phyloP scores from a whole-genome alignment of 2,113 vertebrate species.

The Dissostichus mawsoni region DNA sequence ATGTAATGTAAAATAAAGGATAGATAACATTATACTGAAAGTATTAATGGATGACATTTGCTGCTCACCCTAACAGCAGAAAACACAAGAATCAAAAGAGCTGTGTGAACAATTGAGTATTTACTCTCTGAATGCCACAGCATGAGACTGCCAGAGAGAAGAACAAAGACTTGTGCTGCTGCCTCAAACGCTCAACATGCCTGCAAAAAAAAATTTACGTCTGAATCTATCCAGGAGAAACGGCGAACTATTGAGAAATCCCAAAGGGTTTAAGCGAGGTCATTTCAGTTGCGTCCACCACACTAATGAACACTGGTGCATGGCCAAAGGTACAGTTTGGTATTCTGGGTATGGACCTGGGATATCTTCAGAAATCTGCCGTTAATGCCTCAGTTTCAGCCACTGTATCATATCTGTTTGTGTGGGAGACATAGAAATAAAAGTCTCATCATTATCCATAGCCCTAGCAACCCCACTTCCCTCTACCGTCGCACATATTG shows the following conservation, averaged over 20 bases:
- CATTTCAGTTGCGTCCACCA: slow-evolving; percentile 6
- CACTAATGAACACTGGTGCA: slow-evolving; percentile 5
- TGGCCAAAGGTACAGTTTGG: slow-evolving; percentile 33
- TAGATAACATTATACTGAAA: slow-evolving; percentile 29
- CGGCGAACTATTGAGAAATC: slow-evolving; percentile 12
- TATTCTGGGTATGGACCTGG: not conserved
- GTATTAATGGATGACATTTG: slow-evolving; percentile 46
- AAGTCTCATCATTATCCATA: slow-evolving; percentile 79
- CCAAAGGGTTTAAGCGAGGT: slow-evolving; percentile 13
- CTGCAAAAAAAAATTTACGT: slow-evolving; percentile 6
- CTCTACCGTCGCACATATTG: slow-evolving; percentile 72
- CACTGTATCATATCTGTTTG: slow-evolving; percentile 50
- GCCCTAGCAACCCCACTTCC: slow-evolving; percentile 80
- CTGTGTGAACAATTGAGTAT: slow-evolving; percentile 43
- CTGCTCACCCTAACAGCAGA: slow-evolving; percentile 50
- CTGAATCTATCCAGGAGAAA: not conserved
- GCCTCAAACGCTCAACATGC: slow-evolving; percentile 18
- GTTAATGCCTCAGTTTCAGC: slow-evolving; percentile 53
- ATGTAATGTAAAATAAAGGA: not conserved
- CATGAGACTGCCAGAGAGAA: slow-evolving; percentile 51
- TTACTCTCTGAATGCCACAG: slow-evolving; percentile 50
- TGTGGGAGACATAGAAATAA: slow-evolving; percentile 67
- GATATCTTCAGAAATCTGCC: slow-evolving; percentile 13
- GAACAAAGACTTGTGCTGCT: slow-evolving; percentile 44
- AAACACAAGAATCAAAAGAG: slow-evolving; percentile 36